Evolutionary conservation across 2,113 vertebrate species (phyloP), one percentile per base, ranked within the genome.

Genomic region (Otolemur garnettii): DNA sequence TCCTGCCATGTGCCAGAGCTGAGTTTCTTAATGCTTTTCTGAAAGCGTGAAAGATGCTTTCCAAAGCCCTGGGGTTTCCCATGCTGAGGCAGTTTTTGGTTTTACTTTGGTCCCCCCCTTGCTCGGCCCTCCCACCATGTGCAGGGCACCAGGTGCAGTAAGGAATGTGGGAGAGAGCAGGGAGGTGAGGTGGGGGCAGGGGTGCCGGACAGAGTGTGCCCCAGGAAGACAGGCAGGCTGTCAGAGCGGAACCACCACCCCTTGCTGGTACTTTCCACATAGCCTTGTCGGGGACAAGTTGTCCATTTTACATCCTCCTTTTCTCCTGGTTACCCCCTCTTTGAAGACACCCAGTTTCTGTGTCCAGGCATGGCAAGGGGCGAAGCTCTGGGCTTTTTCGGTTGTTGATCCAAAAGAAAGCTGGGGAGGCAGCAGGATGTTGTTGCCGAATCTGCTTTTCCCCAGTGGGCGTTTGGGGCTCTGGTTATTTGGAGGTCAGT

Each of bases 341-440:
- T 35, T n/a, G 81, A 22, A 78, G 55, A 75, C 55, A 5, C n/a
- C 5, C 2, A 0, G 64, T 2, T 6, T 86, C n/a, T n/a, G 26
- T 13, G 0, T 1, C 4, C 4, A 13, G 62, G 33, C 3, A 5
- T 26, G 83, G 0, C 1, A 15, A 21, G 57, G 28, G 17, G 74
- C 5, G 7, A 22, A 14, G 18, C 87, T 26, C 75, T 18, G 57
- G 80, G n/a, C 33, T 10, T 42, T 45, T 33, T 26, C 78, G 60
- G 8, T 28, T 15, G 6, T 45, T 30, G 26, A 18, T 3, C 2
- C 2, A 30, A 26, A 21, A 12, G 7, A 69, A 13, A 21, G 24
- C 2, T 4, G 87, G 11, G 22, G 33, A 4, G 0, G 4, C 2
- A 1, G 24, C 0, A 8, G 45, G 72, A 5, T 35, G 12, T 19